Evolutionary conservation across 1,140 invertebrate species (phyloP), one percentile per base, ranked within the genome.

Genomic region (Elysia chlorotica): DNA sequence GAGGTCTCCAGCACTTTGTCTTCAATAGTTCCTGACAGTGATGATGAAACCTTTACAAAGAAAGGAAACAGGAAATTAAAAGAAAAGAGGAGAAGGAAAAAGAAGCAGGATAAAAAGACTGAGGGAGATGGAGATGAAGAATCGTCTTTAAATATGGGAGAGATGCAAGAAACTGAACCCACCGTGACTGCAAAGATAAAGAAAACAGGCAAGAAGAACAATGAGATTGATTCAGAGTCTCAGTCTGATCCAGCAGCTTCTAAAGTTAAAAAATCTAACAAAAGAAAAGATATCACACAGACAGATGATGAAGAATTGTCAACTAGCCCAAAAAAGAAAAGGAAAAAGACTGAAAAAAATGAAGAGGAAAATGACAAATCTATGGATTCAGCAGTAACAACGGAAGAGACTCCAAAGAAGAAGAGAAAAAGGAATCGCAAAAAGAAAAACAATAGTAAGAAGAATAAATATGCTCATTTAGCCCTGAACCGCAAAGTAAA

Each of bases 41-140:
- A 69, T 30, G 54, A 69, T 36, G 67, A 69, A 61, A 4, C 30
- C 6, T 53, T 57, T 30, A 10, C 67, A 2, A 71, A 71, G 30
- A 62, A 63, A 48, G 69, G 54, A n/a, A 71, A 53, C 37, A 61
- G 54, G 35, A 62, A 31, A 33, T 21, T 62, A 57, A 63, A 71
- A 23, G 59, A 71, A 33, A 48, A 36, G 38, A 71, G 38, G 28
- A 62, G 65, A 66, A 66, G 41, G 36, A 66, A 66, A 41, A 48
- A 66, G 61, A 14, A 5, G 14, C 28, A 63, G 61, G 23, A 28
- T 31, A 14, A 31, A 23, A 10, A 5, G 23, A 35, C 14, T 63
- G 14, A 63, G 14, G 61, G 17, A 31, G 56, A 59, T 48, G 41
- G 41, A 10, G 10, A 10, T n/a, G 41, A n/a, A n/a, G n/a, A n/a